These are phyloP conservation scores for Porites cylindrica DNA, from an alignment of 92 coral and sea anemone genomes.

Conservation along the genomic window DNA sequence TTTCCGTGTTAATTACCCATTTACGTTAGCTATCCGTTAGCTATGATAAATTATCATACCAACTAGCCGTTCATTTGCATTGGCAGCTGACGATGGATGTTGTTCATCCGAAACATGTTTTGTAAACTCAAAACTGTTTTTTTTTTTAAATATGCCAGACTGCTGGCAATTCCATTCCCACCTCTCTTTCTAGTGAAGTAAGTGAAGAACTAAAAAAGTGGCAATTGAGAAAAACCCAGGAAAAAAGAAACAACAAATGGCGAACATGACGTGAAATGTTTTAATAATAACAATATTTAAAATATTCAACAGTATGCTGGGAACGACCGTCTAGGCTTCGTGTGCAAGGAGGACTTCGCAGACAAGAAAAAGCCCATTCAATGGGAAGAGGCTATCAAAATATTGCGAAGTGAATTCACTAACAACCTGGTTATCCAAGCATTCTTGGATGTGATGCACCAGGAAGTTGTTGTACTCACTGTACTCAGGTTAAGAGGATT, in stretches of 20 bases:
- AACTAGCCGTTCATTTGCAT: neutral
- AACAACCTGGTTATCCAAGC: constrained; percentile 23
- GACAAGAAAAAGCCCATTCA: constrained; percentile 1
- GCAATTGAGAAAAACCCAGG: constrained; percentile 6
- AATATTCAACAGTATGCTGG: constrained; percentile 4
- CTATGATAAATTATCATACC: too few relatives aligned
- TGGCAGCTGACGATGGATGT: too few relatives aligned
- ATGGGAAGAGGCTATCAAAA: constrained; percentile 16
- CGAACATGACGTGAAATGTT: neutral
- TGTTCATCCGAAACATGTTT: too few relatives aligned
- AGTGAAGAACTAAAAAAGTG: neutral
- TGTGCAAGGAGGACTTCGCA: constrained; percentile 8
- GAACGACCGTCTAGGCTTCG: constrained; percentile 18
- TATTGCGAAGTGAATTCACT: constrained; percentile 14
- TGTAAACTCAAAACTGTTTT: too few relatives aligned
- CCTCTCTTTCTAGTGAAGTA: too few relatives aligned
- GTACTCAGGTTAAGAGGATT: constrained; percentile 19
- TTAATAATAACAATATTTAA: neutral
- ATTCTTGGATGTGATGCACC: constrained; percentile 14
- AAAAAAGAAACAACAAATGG: constrained; percentile 20
- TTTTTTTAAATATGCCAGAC: too few relatives aligned
- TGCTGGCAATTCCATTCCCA: too few relatives aligned
- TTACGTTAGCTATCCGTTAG: neutral
- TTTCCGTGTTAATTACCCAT: neutral
- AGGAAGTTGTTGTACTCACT: constrained; percentile 16